A percentile compares a stretch with the other conserved stretches of the same genome.
Evolutionary conservation across 2,888 invertebrate genomes (phyloP).

Genomic region (Ecdyonurus torrentis): DNA sequence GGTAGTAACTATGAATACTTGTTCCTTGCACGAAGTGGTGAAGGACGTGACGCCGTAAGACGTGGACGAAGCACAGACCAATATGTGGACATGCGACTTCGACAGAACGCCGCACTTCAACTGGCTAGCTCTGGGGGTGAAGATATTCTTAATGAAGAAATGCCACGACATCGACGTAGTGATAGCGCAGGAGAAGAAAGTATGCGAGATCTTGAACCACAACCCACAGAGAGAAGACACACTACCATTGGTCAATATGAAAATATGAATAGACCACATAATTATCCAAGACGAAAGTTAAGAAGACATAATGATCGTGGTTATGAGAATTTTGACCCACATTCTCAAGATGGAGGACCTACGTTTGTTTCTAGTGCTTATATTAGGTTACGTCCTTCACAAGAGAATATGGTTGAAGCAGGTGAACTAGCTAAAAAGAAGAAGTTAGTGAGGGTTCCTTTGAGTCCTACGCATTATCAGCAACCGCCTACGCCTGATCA

Average conservation of each 20-base stretch:
- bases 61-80: constrained; percentile 61
- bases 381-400: constrained; percentile 37
- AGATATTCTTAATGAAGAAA: neutral
- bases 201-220: neutral
- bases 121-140: neutral
- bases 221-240: neutral
- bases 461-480: constrained; percentile 76
- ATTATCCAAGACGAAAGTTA: constrained; percentile 46
- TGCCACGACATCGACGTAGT: constrained; percentile 20
- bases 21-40: constrained; percentile 44
- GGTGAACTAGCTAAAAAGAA: constrained; percentile 10
- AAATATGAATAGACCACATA: constrained; percentile 36
- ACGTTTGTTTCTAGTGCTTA: constrained; percentile 37
- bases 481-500: constrained; percentile 91
- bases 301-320: constrained; percentile 35
- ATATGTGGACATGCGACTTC: constrained; percentile 56
- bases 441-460: constrained; percentile 31
- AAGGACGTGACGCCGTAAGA: constrained; percentile 47
- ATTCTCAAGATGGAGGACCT: constrained; percentile 19
- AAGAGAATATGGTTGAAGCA: constrained; percentile 25
- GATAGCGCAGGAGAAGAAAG: constrained; percentile 3
- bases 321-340: constrained; percentile 43
- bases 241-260: constrained; percentile 32
- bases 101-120: constrained; percentile 25
- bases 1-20: constrained; percentile 43